Base-by-base conservation (phyloP, 2,797 vertebrate genomes). In the Ispidina picta region DNA sequence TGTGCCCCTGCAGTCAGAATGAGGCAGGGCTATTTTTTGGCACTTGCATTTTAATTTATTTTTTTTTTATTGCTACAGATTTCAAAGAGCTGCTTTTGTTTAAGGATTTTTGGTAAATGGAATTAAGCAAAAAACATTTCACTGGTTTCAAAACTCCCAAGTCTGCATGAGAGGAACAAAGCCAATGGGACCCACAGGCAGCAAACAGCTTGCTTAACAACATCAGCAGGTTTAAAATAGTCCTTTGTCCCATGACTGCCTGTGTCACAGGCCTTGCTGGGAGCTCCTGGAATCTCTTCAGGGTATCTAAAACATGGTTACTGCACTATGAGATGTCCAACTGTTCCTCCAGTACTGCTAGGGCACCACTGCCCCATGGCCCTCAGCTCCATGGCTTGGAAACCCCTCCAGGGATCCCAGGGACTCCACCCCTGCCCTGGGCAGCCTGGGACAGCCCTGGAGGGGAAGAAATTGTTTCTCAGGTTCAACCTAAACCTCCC, bases 61-160 rank as follows among this genome's bases (percentile, higher is more conserved):
- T 72, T 43, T 23, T 73, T 81, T 43, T 43, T 25, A 31, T 87
- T 82, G n/a, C 44, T 58, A 22, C 8, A n/a, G 37, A 77, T 80
- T 82, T 83, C 70, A 63, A 84, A 87, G 58, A 62, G 44, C 72
- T 64, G 81, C 64, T 86, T 90, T 84, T 74, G 26, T 71, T 87
- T 39, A 43, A 71, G 29, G 12, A 1, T 13, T 58, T 68, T 49
- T 44, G 43, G 59, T 63, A 43, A 90, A 90, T 14, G 5, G 62
- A 79, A 73, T 63, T 31, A 55, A 72, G 72, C 23, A 54, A 55
- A 73, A 87, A 64, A 5, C 5, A 6, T 10, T 16, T 39, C 37
- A 20, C 44, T 20, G 8, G 20, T 83, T 87, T 83, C 80, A 70
- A 54, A 78, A 28, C 43, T 49, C 68, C 22, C 2, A 0, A 44